These are phyloP conservation scores for Arrhopalites spinosus DNA, from an alignment of 2,888 invertebrate species.

Conservation along the genomic window DNA sequence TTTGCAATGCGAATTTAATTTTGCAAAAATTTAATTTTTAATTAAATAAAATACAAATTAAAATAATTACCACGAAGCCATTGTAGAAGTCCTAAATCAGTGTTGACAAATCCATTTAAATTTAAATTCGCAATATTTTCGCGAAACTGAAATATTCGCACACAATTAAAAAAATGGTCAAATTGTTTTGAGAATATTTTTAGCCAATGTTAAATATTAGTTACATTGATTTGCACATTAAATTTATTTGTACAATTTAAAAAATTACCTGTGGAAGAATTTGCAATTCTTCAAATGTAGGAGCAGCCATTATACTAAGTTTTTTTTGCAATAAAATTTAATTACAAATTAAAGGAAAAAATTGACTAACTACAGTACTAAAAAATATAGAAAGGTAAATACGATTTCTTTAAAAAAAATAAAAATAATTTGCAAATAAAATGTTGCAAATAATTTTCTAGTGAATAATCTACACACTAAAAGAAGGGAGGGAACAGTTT, in stretches of 20 bases:
- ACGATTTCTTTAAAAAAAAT: too few relatives aligned
- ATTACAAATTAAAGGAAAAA: too few relatives aligned
- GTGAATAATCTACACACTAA: too few relatives aligned
- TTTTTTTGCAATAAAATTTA: too few relatives aligned
- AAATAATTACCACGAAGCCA: not conserved
- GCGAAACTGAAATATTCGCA: not conserved
- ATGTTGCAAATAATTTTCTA: too few relatives aligned
- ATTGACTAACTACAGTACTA: too few relatives aligned
- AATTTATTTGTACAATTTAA: not conserved
- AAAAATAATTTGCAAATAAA: too few relatives aligned
- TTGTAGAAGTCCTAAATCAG: not conserved
- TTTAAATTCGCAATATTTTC: not conserved
- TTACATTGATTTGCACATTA: not conserved
- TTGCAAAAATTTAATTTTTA: not conserved
- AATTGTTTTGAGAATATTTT: not conserved
- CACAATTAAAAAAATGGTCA: not conserved
- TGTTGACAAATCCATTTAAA: not conserved
- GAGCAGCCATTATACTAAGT: conserved; percentile 8
- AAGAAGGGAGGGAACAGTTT: too few relatives aligned
- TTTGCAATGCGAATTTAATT: not conserved
- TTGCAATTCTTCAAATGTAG: not conserved
- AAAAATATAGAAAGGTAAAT: too few relatives aligned
- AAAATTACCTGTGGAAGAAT: not conserved
- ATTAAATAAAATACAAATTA: not conserved
- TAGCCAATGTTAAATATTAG: not conserved